Evolutionary conservation across 2,113 vertebrate genomes (phyloP), one percentile per base, ranked within the genome.

Genomic region (Columbina picui): DNA sequence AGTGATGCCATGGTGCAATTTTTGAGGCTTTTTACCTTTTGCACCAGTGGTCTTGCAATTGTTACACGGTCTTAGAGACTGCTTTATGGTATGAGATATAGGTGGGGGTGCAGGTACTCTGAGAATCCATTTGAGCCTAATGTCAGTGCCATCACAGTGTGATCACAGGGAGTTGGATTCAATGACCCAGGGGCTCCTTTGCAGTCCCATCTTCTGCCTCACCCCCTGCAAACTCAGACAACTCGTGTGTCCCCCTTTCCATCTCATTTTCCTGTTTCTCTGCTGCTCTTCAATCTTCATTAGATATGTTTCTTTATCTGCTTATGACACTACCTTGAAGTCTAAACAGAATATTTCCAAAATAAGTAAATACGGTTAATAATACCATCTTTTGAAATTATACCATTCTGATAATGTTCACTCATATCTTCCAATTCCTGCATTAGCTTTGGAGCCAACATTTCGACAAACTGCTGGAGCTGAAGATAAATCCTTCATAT

Each of bases 1-100:
- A 80, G 10, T 17, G 22, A 60, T 41, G 36, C 4, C 34, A 21
- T 14, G n/a, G 39, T 83, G 63, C 59, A 27, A 49, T 64, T 91
- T 90, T 76, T 56, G 57, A 83, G 71, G n/a, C 49, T 93, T 89
- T 89, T 85, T 82, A 47, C 30, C 49, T 91, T 82, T 76, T 73
- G 16, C 45, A 52, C 20, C 52, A 69, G 64, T 27, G 23, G 38
- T 39, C 32, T 56, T 83, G 61, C 43, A 87, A 38, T 6, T 43
- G 63, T 57, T 69, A 43, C 27, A 29, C 10, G 9, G 26, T 68
- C 14, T 82, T 32, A 47, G 68, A 78, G 81, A 34, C 34, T 56
- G 16, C 52, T 87, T 63, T 75, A 59, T 13, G 47, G 38, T 34
- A n/a, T 0, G 1, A 78, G 15, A 32, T 64, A 30, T 26, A 91